Percentiles rank a stretch among this genome's conserved stretches.
These are phyloP conservation scores for Eubasilissa regina DNA, from an alignment of 1,140 invertebrate genomes.

Conservation along the genomic window DNA sequence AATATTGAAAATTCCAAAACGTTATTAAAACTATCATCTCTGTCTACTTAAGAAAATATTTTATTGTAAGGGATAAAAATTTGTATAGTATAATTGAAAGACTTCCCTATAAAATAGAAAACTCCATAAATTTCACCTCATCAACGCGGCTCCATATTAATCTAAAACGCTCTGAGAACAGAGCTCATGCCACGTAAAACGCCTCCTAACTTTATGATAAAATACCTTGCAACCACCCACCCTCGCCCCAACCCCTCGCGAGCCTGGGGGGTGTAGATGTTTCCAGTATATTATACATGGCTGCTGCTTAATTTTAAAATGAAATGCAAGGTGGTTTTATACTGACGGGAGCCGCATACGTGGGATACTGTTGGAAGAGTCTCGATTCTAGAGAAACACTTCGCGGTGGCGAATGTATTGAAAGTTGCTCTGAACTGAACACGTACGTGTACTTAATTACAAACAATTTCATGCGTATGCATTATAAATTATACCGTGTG, in stretches of 20 bases:
- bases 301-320: constrained; percentile 60
- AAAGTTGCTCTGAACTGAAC: too few species aligned
- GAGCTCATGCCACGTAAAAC: constrained; percentile 52
- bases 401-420: background rate
- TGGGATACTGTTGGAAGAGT: constrained; percentile 6
- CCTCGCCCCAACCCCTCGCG: constrained; percentile 17
- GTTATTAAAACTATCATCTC: too few species aligned
- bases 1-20: too few species aligned
- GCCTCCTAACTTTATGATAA: constrained; percentile 48
- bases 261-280: constrained; percentile 42
- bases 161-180: constrained; percentile 33
- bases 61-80: too few species aligned
- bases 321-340: constrained; percentile 61
- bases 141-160: constrained; percentile 38
- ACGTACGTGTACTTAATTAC: too few species aligned
- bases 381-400: background rate
- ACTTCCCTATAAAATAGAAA: background rate
- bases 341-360: constrained; percentile 35
- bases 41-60: too few species aligned
- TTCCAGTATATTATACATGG: constrained; percentile 59
- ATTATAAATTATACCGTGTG: too few species aligned
- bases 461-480: too few species aligned
- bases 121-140: constrained; percentile 41
- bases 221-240: constrained; percentile 42
- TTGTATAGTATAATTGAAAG: constrained; percentile 1